Conservation (phyloP, 2,113 vertebrate species). For the Furnarius figulus region DNA sequence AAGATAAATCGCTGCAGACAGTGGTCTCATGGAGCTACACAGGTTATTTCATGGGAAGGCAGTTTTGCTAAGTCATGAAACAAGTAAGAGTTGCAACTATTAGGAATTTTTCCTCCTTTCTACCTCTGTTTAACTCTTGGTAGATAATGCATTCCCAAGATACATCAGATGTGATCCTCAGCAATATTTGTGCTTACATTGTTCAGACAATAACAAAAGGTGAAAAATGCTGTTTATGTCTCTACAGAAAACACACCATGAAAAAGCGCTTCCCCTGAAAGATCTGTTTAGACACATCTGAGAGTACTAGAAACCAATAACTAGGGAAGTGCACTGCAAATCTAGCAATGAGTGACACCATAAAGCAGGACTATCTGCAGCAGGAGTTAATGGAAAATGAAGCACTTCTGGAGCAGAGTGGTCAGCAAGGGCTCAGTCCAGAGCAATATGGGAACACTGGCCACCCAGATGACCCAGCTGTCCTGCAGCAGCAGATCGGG, state of each 20-base stretch:
- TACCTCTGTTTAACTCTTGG: not conserved
- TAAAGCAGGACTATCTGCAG: not conserved
- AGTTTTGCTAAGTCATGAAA: not conserved
- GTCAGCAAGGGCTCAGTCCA: not conserved
- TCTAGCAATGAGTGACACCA: not conserved
- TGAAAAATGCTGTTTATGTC: conserved; percentile 45
- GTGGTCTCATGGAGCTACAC: not conserved
- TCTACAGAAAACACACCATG: conserved; percentile 13
- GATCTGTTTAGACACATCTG: conserved; percentile 44
- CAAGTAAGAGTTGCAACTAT: not conserved
- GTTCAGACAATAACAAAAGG: not conserved
- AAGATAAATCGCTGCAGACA: not conserved
- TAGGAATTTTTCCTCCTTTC: not conserved
- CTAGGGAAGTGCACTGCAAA: not conserved
- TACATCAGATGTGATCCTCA: not conserved
- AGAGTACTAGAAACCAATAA: conserved; percentile 6
- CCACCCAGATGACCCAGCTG: not conserved
- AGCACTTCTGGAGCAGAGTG: not conserved
- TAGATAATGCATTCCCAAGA: not conserved
- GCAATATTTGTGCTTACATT: not conserved
- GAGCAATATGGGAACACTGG: not conserved
- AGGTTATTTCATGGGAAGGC: not conserved
- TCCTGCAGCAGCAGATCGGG: not conserved
- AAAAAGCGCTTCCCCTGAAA: conserved; percentile 40
- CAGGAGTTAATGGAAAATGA: not conserved